Percentiles rank a stretch among this genome's conserved stretches.
Conservation (phyloP, 2,113 vertebrate species). For the Vicugna pacos region DNA sequence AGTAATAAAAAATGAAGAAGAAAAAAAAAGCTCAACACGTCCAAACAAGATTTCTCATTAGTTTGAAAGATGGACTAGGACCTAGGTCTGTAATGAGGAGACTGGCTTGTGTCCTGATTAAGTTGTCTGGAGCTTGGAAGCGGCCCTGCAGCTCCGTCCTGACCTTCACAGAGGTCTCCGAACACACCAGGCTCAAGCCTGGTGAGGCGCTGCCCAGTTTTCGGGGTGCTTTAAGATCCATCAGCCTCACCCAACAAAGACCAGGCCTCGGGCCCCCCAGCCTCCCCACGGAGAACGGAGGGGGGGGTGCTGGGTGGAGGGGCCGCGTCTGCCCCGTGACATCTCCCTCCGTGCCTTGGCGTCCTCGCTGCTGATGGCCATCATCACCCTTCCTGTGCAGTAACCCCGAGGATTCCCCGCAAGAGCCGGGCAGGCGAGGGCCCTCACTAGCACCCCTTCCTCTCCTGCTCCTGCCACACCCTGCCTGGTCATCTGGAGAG, state of each 20-base stretch:
- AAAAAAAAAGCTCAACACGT: not conserved
- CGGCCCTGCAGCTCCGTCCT: not conserved
- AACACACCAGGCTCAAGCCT: not conserved
- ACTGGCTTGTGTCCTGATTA: conserved; percentile 63
- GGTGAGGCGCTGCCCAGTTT: not conserved
- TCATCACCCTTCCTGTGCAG: rapidly evolving
- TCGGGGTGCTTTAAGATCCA: not conserved
- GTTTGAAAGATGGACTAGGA: conserved; percentile 68
- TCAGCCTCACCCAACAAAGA: not conserved
- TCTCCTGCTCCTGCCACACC: too few relatives aligned
- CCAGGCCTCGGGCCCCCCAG: not conserved
- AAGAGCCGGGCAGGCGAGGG: rapidly evolving
- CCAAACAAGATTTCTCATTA: conserved; percentile 68
- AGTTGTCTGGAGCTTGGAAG: conserved; percentile 48
- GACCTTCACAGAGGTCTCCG: conserved; percentile 40
- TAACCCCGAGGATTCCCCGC: not conserved
- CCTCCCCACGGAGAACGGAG: not conserved
- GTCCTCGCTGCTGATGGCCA: not conserved
- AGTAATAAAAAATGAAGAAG: conserved; percentile 41
- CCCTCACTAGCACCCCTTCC: not conserved
- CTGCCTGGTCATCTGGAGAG: not conserved
- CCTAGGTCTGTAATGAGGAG: conserved; percentile 57
- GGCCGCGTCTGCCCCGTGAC: not conserved
- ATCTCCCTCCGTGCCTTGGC: not conserved
- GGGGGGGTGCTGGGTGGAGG: not conserved